Percentiles rank a stretch among this genome's conserved stretches.
Evolutionary conservation across 1,140 invertebrate species (phyloP).

Genomic region (Steinernema feltiae): DNA sequence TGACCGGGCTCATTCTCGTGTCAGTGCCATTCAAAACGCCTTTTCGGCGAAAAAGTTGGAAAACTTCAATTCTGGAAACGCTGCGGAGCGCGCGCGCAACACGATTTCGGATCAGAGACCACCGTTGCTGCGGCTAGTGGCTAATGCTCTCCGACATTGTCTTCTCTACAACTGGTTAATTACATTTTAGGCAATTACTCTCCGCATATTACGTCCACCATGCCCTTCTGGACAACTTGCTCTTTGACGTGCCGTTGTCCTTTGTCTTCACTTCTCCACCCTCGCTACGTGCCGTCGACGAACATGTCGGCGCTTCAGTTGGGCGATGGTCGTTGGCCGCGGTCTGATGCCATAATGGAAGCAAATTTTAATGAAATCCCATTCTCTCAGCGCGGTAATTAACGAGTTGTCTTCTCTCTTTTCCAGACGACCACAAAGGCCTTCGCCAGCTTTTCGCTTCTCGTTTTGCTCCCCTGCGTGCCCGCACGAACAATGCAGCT

Average conservation of each 20-base stretch:
- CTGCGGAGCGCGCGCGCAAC: too few species aligned
- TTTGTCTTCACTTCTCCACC: too few species aligned
- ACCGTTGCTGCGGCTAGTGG: too few species aligned
- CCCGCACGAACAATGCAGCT: background rate
- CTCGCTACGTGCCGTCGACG: too few species aligned
- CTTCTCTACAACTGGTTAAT: slow-evolving; percentile 7
- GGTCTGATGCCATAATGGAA: background rate
- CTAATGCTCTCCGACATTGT: too few species aligned
- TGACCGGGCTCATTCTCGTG: background rate
- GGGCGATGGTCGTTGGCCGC: background rate
- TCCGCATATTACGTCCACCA: background rate
- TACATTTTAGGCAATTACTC: slow-evolving; percentile 13
- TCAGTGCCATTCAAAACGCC: background rate
- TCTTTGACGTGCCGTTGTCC: slow-evolving; percentile 5
- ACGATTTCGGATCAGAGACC: background rate
- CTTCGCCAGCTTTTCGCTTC: background rate
- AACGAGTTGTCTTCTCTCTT: background rate
- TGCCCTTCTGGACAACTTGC: background rate
- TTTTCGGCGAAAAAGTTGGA: too few species aligned
- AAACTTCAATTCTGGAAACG: too few species aligned
- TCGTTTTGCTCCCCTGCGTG: background rate
- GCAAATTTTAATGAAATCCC: slow-evolving; percentile 12
- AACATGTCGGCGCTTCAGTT: background rate
- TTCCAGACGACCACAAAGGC: background rate
- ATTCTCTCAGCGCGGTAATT: slow-evolving; percentile 1